Evolutionary conservation across 2,888 invertebrate species (phyloP), one percentile per base, ranked within the genome.

Genomic region (Caenorhabditis doughertyi): DNA sequence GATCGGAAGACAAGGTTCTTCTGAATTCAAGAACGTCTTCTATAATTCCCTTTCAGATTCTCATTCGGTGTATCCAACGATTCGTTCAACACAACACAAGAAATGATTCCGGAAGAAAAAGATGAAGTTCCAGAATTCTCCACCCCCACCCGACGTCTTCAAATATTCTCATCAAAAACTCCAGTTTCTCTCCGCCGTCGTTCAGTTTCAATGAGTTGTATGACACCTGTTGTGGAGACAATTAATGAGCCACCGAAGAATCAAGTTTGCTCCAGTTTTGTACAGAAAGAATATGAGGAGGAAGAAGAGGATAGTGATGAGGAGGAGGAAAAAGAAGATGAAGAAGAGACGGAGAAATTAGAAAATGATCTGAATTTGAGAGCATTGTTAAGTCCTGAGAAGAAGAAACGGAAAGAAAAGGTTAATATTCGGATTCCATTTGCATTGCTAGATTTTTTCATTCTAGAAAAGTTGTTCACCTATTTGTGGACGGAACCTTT

Each of bases 321-420:
- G 13, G 76, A 58, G 23, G 51, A 56, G 16, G 60, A 51, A 13
- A 39, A 64, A 13, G 21, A 35, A 16, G 68, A 49, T 2, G 49
- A 56, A 1, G 67, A 44, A 8, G 72, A 55, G 2, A 21, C 51
- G n/a, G 49, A 60, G 16, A 35, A 35, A 23, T 11, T 13, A 8
- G 35, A 64, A 3, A 25, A 44, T 4, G 56, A 71, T 42, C 9
- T 71, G 51, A 53, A 65, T 55, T 29, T 81, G 58, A 35, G 70
- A 29, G 81, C 81, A 8, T 53, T 81, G 27, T 21, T 81, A 13
- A 81, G 81, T 67, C 81, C 81, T 0, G 44, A 74, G n/a, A 81
- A 81, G 60, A 76, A 74, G 7, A 76, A 81, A 39, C 13, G 73
- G 29, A 49, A 39, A 29, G 68, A 64, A 25, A 83, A 72, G 27